These are phyloP conservation scores for Porites rus DNA, from an alignment of 92 coral and sea anemone genomes.

Conservation along the genomic window DNA sequence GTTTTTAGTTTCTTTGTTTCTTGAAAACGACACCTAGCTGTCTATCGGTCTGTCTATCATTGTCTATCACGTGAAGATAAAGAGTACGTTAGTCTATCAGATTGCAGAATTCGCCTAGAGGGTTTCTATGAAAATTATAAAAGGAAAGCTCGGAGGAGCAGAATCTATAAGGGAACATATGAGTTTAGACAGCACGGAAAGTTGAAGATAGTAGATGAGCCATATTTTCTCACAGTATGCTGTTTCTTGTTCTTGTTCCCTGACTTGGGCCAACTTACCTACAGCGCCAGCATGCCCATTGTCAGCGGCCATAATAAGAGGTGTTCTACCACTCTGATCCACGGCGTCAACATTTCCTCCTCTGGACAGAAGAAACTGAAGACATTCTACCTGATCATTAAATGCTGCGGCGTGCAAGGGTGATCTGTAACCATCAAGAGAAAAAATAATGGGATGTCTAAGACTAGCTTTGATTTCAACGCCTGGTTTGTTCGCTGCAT, in stretches of 20 bases:
- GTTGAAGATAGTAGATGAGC: too few relatives aligned
- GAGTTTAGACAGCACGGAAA: too few relatives aligned
- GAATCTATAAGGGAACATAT: too few relatives aligned
- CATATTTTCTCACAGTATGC: too few relatives aligned
- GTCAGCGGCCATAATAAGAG: constrained; percentile 95
- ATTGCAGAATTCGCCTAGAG: too few relatives aligned
- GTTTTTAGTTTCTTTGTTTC: too few relatives aligned
- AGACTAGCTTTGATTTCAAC: neutral
- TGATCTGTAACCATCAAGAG: constrained; percentile 61
- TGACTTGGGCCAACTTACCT: constrained; percentile 61
- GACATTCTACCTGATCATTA: constrained; percentile 95
- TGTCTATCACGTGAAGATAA: too few relatives aligned
- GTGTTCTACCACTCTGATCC: constrained; percentile 82
- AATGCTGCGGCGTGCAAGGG: constrained; percentile 97
- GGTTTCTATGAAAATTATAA: too few relatives aligned
- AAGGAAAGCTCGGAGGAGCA: too few relatives aligned
- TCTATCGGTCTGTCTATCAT: too few relatives aligned
- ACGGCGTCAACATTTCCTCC: constrained; percentile 85
- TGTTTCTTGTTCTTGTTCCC: neutral
- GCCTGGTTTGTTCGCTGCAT: neutral
- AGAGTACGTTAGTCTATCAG: too few relatives aligned
- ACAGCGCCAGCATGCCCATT: constrained; percentile 96
- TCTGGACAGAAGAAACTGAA: constrained; percentile 86
- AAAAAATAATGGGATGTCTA: neutral
- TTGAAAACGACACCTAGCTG: too few relatives aligned